These are phyloP conservation scores for Triplophysa yarkandensis DNA, from an alignment of 2,797 vertebrate genomes.

Conservation along the genomic window DNA sequence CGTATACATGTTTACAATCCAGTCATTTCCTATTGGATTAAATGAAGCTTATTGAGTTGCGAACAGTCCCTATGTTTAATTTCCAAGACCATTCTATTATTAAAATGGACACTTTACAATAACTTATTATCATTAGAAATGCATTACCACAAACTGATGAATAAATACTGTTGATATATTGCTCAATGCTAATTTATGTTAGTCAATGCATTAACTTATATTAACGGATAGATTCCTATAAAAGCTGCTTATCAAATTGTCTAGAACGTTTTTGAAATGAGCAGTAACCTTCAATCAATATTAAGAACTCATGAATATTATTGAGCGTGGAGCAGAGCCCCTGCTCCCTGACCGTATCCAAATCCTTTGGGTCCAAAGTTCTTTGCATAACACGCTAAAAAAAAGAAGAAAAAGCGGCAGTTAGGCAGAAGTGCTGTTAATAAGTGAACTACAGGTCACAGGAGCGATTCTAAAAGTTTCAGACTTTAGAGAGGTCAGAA, in stretches of 20 bases:
- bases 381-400: slow-evolving; percentile 90
- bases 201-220: no score
- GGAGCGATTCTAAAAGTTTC: no score
- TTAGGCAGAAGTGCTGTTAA: neutral
- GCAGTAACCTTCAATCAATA: neutral
- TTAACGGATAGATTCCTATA: no score
- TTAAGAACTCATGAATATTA: slow-evolving; percentile 62
- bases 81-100: no score
- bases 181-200: no score
- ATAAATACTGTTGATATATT: no score
- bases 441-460: neutral
- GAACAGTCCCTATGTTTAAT: neutral
- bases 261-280: neutral
- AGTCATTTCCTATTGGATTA: neutral
- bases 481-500: neutral
- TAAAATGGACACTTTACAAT: no score
- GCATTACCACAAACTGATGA: no score
- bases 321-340: slow-evolving; percentile 89
- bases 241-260: neutral
- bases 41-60: neutral
- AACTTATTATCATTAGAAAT: no score
- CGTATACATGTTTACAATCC: no score
- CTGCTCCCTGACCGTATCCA: slow-evolving; percentile 91
- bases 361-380: slow-evolving; percentile 96
- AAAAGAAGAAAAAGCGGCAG: slow-evolving; percentile 36